Evolutionary conservation across 2,113 vertebrate genomes (phyloP).

Genomic region (Bolborhynchus lineola): DNA sequence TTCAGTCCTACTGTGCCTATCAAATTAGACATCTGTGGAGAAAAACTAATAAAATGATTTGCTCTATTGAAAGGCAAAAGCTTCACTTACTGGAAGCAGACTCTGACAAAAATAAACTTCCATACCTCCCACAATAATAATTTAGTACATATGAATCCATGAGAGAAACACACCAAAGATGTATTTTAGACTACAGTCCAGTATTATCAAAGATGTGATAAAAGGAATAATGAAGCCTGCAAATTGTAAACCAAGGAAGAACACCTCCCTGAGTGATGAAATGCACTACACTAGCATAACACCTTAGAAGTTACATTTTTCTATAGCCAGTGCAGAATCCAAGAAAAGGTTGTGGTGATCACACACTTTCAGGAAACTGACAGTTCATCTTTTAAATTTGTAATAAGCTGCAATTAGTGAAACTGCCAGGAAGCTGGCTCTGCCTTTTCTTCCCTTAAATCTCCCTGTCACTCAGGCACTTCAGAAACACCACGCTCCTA

Average conservation of each 20-base stretch:
- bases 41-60: neutral
- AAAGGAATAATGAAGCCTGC: neutral
- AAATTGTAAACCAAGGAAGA: neutral
- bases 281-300: neutral
- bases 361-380: neutral
- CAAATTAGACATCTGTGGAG: neutral
- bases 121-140: neutral
- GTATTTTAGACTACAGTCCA: neutral
- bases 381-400: slow-evolving; percentile 36
- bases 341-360: neutral
- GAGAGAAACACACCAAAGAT: neutral
- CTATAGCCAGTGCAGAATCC: neutral
- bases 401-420: slow-evolving; percentile 34
- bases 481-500: neutral
- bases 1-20: neutral
- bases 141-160: neutral
- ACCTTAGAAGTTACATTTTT: neutral
- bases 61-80: neutral
- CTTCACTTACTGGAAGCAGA: neutral
- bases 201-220: neutral
- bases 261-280: neutral
- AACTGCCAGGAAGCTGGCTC: neutral
- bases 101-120: neutral
- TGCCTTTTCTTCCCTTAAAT: neutral
- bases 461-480: slow-evolving; percentile 12